These are phyloP conservation scores for Tetheella fluctuosa DNA, from an alignment of 2,888 invertebrate species.

Conservation along the genomic window DNA sequence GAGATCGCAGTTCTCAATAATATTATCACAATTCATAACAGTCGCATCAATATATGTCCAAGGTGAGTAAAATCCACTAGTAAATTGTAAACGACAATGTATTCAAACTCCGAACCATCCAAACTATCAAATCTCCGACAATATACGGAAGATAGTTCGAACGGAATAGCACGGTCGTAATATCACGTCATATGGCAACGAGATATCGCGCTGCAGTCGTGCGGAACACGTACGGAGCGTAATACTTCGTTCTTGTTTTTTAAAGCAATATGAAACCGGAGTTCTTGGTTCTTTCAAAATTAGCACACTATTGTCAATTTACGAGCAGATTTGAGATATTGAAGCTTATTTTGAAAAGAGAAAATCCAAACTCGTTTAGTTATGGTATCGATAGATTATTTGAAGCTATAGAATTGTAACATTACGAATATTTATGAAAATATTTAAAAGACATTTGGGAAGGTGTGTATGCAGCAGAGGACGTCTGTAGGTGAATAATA, in stretches of 20 bases:
- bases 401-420: too few species aligned
- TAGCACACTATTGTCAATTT: not conserved
- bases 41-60: not conserved
- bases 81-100: not conserved
- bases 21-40: not conserved
- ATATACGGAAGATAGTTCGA: not conserved
- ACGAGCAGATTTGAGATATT: not conserved
- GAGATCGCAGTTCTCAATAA: too few species aligned
- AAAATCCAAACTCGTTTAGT: too few species aligned
- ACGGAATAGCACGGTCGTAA: conserved; percentile 6
- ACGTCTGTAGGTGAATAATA: too few species aligned
- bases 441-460: too few species aligned
- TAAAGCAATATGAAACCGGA: not conserved
- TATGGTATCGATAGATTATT: too few species aligned
- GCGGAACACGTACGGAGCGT: not conserved
- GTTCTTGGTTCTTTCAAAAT: not conserved
- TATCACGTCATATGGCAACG: conserved; percentile 2
- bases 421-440: too few species aligned
- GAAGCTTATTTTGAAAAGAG: too few species aligned
- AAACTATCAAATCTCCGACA: conserved; percentile 4
- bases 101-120: not conserved
- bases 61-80: not conserved
- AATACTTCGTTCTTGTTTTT: not conserved
- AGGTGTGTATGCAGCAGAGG: too few species aligned
- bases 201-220: conserved; percentile 1